Evolutionary conservation across 2,797 vertebrate species (phyloP).

Genomic region (Microchirus variegatus): DNA sequence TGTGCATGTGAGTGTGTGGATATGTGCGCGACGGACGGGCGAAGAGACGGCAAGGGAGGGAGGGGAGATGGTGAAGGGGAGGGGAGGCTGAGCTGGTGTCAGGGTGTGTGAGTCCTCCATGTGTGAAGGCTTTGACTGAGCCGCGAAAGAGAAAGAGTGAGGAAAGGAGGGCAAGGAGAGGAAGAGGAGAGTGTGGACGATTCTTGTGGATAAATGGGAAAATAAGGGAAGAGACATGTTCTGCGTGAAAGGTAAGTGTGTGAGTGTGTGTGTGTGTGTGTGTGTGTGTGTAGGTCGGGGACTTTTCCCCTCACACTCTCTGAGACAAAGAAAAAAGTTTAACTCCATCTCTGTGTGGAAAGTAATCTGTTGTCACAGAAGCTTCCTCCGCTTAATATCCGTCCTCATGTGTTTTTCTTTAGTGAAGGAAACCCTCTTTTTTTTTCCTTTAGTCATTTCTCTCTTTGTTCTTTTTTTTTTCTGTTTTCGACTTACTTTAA

Average conservation of each 20-base stretch:
- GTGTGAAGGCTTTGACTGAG: conserved; percentile 49
- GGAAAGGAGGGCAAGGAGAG: conserved; percentile 40
- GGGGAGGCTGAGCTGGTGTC: conserved; percentile 51
- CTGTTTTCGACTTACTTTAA: conserved; percentile 32
- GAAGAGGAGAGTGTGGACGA: conserved; percentile 55
- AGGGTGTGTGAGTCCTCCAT: conserved; percentile 43
- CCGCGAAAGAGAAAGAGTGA: conserved; percentile 25
- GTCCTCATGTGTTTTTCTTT: conserved; percentile 51
- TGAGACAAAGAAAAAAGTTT: conserved; percentile 75
- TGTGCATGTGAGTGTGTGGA: conserved; percentile 33
- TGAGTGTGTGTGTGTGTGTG: conserved; percentile 21
- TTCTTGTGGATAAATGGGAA: conserved; percentile 41
- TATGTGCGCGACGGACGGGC: conserved; percentile 22
- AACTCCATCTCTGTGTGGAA: conserved; percentile 54
- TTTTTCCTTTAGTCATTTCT: conserved; percentile 38
- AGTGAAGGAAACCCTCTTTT: conserved; percentile 25
- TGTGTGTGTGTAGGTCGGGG: conserved; percentile 8
- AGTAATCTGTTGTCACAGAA: conserved; percentile 39
- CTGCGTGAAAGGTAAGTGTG: conserved; percentile 91
- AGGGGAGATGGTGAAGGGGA: conserved; percentile 62
- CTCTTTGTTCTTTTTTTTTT: conserved; percentile 48
- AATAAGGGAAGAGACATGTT: conserved; percentile 83
- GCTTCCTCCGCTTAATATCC: conserved; percentile 45
- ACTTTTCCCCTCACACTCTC: conserved; percentile 42
- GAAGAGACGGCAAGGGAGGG: conserved; percentile 51